Percentiles rank a stretch among this genome's conserved stretches.
Evolutionary conservation across 2,113 vertebrate species (phyloP).

Genomic region (Laterallus jamaicensis): DNA sequence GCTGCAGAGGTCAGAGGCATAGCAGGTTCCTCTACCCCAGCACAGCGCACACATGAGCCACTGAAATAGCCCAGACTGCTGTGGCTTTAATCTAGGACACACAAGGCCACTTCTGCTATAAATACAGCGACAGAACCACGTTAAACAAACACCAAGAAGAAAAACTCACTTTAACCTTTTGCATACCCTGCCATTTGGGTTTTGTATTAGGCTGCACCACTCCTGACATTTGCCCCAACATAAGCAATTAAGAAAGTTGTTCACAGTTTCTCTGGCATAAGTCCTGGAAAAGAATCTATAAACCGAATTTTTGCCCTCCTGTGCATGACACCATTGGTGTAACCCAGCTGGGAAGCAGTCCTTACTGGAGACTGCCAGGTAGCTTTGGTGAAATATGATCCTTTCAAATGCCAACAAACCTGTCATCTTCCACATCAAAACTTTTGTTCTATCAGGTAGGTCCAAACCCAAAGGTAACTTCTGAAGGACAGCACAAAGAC

Average conservation of each 20-base stretch:
- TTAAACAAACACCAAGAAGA: constrained; percentile 37
- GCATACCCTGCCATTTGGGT: background rate
- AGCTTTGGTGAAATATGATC: background rate
- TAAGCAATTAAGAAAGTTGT: constrained; percentile 7
- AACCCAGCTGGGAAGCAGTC: background rate
- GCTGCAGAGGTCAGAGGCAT: background rate
- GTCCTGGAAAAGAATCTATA: background rate
- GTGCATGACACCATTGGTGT: background rate
- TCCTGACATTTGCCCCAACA: constrained; percentile 21
- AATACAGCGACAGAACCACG: constrained; percentile 10
- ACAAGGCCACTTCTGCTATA: background rate
- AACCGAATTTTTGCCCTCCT: background rate
- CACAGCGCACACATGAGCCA: background rate
- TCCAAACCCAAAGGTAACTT: background rate
- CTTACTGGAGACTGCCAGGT: background rate
- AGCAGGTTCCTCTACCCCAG: background rate
- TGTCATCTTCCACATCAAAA: background rate
- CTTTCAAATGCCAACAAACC: background rate
- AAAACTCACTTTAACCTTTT: constrained; percentile 7
- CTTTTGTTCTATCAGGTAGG: background rate
- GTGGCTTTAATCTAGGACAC: background rate
- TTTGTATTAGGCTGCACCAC: background rate
- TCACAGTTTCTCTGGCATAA: background rate
- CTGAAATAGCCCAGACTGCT: background rate
- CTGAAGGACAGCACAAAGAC: background rate